Evolutionary conservation across 2,888 invertebrate species (phyloP).

Genomic region (Andrena trimmerana): DNA sequence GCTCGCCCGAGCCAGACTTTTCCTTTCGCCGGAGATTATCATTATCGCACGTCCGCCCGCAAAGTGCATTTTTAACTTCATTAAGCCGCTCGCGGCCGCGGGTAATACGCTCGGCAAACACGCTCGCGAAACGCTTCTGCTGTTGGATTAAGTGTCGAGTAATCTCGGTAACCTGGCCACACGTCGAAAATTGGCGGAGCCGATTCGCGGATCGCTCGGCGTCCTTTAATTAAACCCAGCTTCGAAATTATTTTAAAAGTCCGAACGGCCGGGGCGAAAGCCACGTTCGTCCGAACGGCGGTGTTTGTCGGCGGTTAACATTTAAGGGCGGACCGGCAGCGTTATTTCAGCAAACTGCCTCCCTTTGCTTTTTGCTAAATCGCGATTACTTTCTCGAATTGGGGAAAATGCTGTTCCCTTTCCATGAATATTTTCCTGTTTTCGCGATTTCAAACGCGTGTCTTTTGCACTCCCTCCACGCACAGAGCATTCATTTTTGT

Average conservation of each 20-base stretch:
- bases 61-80: slow-evolving; percentile 58
- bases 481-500: no score
- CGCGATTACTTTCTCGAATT: no score
- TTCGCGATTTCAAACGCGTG: no score
- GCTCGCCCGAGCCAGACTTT: not conserved
- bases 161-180: slow-evolving; percentile 41
- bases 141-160: slow-evolving; percentile 45
- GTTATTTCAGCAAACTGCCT: no score
- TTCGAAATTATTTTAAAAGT: slow-evolving; percentile 28
- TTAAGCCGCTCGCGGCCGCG: slow-evolving; percentile 40
- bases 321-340: not conserved
- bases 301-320: not conserved
- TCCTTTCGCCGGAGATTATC: slow-evolving; percentile 24
- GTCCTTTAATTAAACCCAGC: slow-evolving; percentile 37
- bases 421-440: no score
- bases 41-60: slow-evolving; percentile 41
- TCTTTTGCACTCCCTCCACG: no score
- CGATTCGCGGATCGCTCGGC: slow-evolving; percentile 30
- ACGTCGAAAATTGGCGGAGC: slow-evolving; percentile 34
- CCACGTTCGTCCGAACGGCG: not conserved
- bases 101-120: slow-evolving; percentile 56
- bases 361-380: no score
- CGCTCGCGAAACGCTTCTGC: slow-evolving; percentile 40
- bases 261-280: not conserved
- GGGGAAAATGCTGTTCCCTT: no score